Base-by-base conservation (phyloP, 2,797 vertebrate species). In the Channa striata region DNA sequence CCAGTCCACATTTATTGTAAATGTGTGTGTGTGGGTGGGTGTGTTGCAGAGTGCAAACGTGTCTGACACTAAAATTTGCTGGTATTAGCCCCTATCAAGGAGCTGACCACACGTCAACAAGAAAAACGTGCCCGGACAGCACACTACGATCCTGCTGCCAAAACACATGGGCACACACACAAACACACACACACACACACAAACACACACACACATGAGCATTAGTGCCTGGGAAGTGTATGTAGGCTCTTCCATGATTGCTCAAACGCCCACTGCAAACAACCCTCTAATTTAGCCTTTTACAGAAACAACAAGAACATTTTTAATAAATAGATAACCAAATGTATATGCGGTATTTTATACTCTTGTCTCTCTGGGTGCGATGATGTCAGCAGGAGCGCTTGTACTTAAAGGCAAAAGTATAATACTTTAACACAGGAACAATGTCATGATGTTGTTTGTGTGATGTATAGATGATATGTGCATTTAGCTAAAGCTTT, bases 271-370 rank as follows among this genome's bases (percentile, higher is more conserved):
- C 56, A 49, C 59, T 56, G 40, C 69, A 72, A 87, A 25, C 33
- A 72, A 72, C 49, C 25, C 52, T 80, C 59, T 82, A 87, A 90
- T 90, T 87, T 89, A 49, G 69, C 51, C 72, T 59, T 71, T 78
- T 72, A 77, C 2, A 47, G 61, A 82, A 86, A 78, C 77, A 68
- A 80, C 68, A 77, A 66, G 77, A 42, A 51, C 80, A 48, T n/a
- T n/a, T n/a, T n/a, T n/a, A 30, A 30, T 30, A 30, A 30, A 30
- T 30, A 30, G 6, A 30, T 30, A 30, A 30, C 4, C 6, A 30
- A 30, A 30, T n/a, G n/a, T n/a, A n/a, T n/a, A n/a, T n/a, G n/a
- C 25, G 6, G 2, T 6, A 30, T 30, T 30, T 30, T 30, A 30
- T 30, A 30, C 25, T 30, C 25, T 30, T 65, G 11, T 39, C 48